Conservation (phyloP, 1,140 invertebrate genomes). For the Drosophila pallidifrons region DNA sequence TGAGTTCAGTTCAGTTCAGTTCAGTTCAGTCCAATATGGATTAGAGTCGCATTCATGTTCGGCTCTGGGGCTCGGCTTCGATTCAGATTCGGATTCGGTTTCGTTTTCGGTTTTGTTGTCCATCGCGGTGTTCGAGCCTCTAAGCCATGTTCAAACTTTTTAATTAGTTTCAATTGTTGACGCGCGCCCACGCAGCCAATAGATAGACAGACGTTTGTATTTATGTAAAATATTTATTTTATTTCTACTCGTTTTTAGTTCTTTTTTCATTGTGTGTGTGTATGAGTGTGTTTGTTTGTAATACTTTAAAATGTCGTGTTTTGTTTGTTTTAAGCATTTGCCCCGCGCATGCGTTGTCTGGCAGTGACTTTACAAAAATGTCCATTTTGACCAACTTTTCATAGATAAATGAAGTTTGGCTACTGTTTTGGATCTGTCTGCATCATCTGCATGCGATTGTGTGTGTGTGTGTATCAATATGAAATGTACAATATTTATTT, state of each 20-base stretch:
- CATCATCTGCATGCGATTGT: conserved; percentile 23
- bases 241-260: conserved; percentile 45
- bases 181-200: conserved; percentile 40
- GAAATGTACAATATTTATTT: conserved; percentile 76
- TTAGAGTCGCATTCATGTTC: conserved; percentile 28
- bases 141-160: conserved; percentile 69
- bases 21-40: conserved; percentile 38
- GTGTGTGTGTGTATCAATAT: conserved; percentile 44
- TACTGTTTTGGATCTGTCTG: conserved; percentile 29
- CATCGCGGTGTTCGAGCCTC: background rate
- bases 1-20: conserved; percentile 40
- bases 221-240: conserved; percentile 69
- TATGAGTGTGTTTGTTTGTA: conserved; percentile 27
- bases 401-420: conserved; percentile 61
- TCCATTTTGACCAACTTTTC: conserved; percentile 71
- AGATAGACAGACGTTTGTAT: conserved; percentile 54
- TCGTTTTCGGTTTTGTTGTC: conserved; percentile 27
- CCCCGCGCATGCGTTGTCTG: conserved; percentile 68
- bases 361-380: conserved; percentile 68
- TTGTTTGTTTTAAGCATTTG: conserved; percentile 72
- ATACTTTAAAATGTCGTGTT: conserved; percentile 74
- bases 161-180: conserved; percentile 77
- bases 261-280: conserved; percentile 54
- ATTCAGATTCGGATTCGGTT: conserved; percentile 28
- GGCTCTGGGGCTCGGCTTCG: conserved; percentile 26